Base-by-base conservation (phyloP, 2,888 invertebrate genomes). In the Subacronicta megacephala region DNA sequence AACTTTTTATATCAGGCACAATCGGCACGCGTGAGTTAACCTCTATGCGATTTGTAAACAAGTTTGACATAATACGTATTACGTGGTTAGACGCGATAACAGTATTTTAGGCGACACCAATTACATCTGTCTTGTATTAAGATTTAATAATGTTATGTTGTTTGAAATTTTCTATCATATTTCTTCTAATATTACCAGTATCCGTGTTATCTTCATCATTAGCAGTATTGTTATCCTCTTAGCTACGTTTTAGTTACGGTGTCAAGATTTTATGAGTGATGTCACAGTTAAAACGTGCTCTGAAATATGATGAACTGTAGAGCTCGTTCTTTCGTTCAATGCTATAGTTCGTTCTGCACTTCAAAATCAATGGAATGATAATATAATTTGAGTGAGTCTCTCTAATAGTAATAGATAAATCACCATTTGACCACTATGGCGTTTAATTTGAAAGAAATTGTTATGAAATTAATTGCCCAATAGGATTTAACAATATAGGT, bases 11-110 rank as follows among this genome's bases (percentile, higher is more conserved):
- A 41, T 15, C 17, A 35, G 1, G 26, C 7, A 16, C 29, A n/a
- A n/a, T 3, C 38, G 33, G 45, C 55, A 55, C 44, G 49, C 52
- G 41, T 52, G 38, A 66, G 20, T 68, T 52, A 50, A 52, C 41
- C 55, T 42, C 45, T 38, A 23, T 36, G 49, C 61, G 15, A 66
- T 61, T 72, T 55, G 68, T 72, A 72, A 68, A 68, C 68, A 72
- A 61, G 73, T 56, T 72, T 64, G 49, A 52, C 49, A 72, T 67
- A 61, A 67, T 55, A 56, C 42, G 55, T 41, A 54, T 50, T 23
- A 54, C 67, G 16, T 54, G 17, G 37, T 29, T 65, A 50, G 59
- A 58, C 40, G 9, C 33, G 62, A 57, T 62, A 69, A 68, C 56
- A 56, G 69, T 62, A 69, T 35, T 44, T 67, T 68, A 18, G 47